Base-by-base conservation (phyloP, 2,113 vertebrate genomes). In the Seriola quinqueradiata region DNA sequence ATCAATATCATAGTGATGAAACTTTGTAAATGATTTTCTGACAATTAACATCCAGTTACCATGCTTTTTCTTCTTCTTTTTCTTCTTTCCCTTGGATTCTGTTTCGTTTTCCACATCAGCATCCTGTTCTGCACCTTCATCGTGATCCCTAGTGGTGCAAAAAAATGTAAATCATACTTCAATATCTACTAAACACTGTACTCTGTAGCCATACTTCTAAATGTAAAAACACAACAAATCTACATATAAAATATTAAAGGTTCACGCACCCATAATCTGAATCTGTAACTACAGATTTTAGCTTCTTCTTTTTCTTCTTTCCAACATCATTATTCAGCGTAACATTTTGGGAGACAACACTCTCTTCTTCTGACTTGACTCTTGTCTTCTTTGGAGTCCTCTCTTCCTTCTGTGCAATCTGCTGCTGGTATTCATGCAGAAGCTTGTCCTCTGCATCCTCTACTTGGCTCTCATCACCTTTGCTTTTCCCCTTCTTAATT, bases 291-390 rank as follows among this genome's bases (percentile, higher is more conserved):
- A 28, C 70, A 83, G 95, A 94, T 89, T 95, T 97, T 58, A 96
- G 93, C 92, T 97, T 97, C 89, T 96, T 97, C 86, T 97, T 98
- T 77, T 95, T 95, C 90, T 96, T 99, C 90, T 96, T 96, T 3
- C 90, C 93, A 12, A 92, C 75, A 61, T 97, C 95, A 88, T 94
- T 97, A 80, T 94, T 97, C 68, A 96, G 66, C 8, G 82, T 42
- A 59, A 91, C 79, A 52, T 79, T 91, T 64, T 93, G 93, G 32
- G 92, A 83, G 79, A 93, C 87, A 38, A 84, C 73, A 34, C 90
- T 91, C 85, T 95, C 94, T 38, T 95, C 94, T 69, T 94, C 92
- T 71, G 91, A 90, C 80, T 93, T 96, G 82, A 78, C 91, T 65
- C 92, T 92, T 79, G 95, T 95, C 84, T 93, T 96, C 90, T 95